Percentiles rank a stretch among this genome's conserved stretches.
phyloP scores from a whole-genome alignment of 1,140 invertebrate genomes.

The Bombus waltoni region DNA sequence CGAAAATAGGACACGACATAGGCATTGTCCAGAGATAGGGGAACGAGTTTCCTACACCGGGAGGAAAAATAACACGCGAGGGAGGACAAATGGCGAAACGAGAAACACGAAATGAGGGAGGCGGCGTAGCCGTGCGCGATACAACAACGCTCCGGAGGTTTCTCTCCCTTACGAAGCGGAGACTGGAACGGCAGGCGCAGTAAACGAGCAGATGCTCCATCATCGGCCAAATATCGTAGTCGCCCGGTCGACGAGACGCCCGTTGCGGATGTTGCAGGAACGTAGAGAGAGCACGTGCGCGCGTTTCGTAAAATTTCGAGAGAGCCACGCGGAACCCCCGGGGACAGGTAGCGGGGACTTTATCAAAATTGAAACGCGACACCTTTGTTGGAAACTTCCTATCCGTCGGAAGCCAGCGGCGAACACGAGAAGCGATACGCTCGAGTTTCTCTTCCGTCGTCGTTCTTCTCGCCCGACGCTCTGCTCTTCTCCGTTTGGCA shows the following conservation, averaged over 20 bases:
- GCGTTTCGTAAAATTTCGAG: conserved; percentile 69
- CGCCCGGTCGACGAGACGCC: background rate
- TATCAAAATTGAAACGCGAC: conserved; percentile 75
- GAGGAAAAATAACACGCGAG: conserved; percentile 58
- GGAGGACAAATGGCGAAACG: conserved; percentile 57
- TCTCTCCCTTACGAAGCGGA: conserved; percentile 12
- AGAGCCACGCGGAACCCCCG: conserved; percentile 49
- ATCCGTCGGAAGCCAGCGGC: conserved; percentile 48
- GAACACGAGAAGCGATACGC: conserved; percentile 45
- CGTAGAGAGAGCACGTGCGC: conserved; percentile 32
- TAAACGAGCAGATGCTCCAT: background rate
- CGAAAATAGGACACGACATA: conserved; percentile 26
- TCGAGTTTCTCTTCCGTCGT: conserved; percentile 33
- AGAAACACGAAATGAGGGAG: background rate
- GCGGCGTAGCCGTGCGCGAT: background rate
- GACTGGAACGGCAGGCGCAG: background rate
- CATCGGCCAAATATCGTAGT: conserved; percentile 12
- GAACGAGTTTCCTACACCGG: conserved; percentile 34
- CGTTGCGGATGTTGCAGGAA: conserved; percentile 1
- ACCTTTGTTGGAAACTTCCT: conserved; percentile 70
- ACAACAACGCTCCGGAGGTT: conserved; percentile 49
- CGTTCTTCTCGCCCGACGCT: background rate
- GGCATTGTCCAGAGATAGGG: conserved; percentile 55
- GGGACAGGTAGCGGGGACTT: conserved; percentile 64
- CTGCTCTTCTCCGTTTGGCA: background rate